Evolutionary conservation across 1,140 invertebrate species (phyloP).

Genomic region (Dreissena rostriformis): DNA sequence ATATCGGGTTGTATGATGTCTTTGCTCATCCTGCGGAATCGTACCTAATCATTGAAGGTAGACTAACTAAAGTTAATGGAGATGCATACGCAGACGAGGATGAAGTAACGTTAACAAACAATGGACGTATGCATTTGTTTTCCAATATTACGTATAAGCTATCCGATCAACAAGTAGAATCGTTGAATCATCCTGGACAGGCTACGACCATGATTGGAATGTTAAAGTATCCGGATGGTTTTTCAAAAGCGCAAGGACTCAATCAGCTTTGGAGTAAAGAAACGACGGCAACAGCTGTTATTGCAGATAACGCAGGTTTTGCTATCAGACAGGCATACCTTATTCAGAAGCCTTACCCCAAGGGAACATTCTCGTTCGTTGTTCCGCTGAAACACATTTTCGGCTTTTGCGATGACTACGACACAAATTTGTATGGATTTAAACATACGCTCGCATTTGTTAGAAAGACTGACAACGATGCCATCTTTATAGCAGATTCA

Average conservation of each 20-base stretch:
- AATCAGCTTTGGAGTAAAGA: conserved; percentile 13
- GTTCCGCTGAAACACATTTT: background rate
- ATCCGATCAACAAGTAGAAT: background rate
- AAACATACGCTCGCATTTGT: background rate
- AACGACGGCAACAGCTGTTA: background rate
- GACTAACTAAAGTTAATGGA: background rate
- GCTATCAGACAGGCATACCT: background rate
- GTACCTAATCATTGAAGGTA: background rate
- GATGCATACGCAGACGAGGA: background rate
- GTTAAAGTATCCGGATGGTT: conserved; percentile 8
- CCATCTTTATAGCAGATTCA: conserved; percentile 14
- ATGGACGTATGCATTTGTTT: conserved; percentile 8
- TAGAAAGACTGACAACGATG: conserved; percentile 32
- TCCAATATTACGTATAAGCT: background rate
- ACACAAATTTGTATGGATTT: background rate
- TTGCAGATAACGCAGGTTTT: conserved; percentile 5
- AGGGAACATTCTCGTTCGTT: conserved; percentile 5
- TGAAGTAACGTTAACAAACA: background rate
- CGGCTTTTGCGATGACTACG: background rate
- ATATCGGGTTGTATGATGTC: background rate
- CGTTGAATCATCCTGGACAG: background rate
- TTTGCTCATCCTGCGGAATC: background rate
- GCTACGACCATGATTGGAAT: conserved; percentile 3
- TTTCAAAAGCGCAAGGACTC: background rate
- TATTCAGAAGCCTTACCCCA: background rate